Evolutionary conservation across 2,113 vertebrate species (phyloP).

Genomic region (Scolopax mira): DNA sequence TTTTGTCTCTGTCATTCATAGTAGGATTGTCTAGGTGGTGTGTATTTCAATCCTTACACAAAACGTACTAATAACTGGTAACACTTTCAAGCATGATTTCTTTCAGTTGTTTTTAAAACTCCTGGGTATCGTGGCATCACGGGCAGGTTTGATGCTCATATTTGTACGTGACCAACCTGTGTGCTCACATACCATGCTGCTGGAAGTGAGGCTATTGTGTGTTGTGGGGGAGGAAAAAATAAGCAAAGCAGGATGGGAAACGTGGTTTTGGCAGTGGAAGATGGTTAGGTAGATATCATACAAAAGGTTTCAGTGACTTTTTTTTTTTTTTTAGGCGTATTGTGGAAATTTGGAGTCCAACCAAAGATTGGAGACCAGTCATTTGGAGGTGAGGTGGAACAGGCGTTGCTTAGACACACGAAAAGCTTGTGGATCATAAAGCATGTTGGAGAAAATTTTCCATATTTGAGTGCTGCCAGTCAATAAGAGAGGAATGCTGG

Average conservation of each 20-base stretch:
- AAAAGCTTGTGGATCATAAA: background rate
- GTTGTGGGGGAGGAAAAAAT: too few relatives aligned
- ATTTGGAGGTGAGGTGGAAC: background rate
- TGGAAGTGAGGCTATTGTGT: background rate
- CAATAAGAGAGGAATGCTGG: background rate
- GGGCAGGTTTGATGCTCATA: background rate
- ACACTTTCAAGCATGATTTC: background rate
- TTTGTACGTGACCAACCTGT: background rate
- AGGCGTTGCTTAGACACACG: background rate
- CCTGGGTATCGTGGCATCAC: background rate
- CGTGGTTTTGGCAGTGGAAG: background rate
- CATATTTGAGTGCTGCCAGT: background rate
- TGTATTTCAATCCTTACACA: background rate
- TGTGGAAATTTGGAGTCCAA: background rate
- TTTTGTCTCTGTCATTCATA: background rate
- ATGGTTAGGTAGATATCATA: background rate
- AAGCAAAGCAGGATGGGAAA: background rate
- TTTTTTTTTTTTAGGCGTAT: background rate
- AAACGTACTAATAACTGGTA: background rate
- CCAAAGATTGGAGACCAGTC: background rate
- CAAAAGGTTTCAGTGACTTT: background rate
- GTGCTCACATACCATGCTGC: rapidly evolving
- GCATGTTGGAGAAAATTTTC: background rate
- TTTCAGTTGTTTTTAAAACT: background rate
- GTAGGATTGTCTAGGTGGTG: rapidly evolving